Base-by-base conservation (phyloP, 2,113 vertebrate species). In the Cervus canadensis region DNA sequence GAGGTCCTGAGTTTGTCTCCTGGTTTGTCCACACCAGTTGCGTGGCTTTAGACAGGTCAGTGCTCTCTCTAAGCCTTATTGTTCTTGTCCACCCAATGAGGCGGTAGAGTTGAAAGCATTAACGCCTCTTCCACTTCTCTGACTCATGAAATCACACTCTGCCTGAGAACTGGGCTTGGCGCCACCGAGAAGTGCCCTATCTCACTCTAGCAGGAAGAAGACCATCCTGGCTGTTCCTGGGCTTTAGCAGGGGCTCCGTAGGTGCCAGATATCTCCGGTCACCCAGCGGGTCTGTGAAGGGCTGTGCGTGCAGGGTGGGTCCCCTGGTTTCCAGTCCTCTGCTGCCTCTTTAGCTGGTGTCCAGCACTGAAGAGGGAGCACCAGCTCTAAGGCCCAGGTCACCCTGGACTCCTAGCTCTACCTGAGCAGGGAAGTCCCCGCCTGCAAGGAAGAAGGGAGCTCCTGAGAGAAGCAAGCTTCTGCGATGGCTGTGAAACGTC, bases 391-490 rank as follows among this genome's bases (percentile, higher is more conserved):
- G 40, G 48, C 21, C 62, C 45, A 30, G 43, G n/a, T 14, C n/a
- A 16, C 1, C 30, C 76, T 13, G 8, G 81, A 93, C 79, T 59
- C 59, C 52, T 57, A 94, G 91, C 54, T 54, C 81, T 83, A 16
- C 60, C 52, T 40, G 89, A 87, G 8, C 12, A 86, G 60, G 40
- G 16, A 86, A 33, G 5, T 40, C 90, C 43, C 91, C 4, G 1
- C 33, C 48, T 84, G n/a, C 28, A 33, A 48, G n/a, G 40, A 57
- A 48, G 52, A 50, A 40, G 14, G 26, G 86, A 52, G n/a, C 50
- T 95, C 76, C 21, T 15, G 54, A 71, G 59, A 96, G 50, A 10
- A 91, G 56, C 17, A 57, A 56, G 17, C 64, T 97, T 93, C 71
- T 83, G 57, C 26, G 74, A 88, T 3, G 54, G 60, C 88, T 13